Base-by-base conservation (phyloP, 2,113 vertebrate species). In the Alosa alosa region DNA sequence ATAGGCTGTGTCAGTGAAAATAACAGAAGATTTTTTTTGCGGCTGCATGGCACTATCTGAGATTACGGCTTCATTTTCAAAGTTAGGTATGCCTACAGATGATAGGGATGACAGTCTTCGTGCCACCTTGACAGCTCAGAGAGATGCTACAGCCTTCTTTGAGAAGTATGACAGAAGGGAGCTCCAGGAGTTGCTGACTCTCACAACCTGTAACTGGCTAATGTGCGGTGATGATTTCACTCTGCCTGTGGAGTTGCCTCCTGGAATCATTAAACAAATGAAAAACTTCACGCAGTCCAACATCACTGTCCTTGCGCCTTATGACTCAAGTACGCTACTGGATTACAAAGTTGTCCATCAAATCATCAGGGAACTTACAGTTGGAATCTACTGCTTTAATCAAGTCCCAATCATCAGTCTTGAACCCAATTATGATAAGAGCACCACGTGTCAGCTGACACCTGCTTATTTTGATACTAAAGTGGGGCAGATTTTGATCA, bases 351-450 rank as follows among this genome's bases (percentile, higher is more conserved):
- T 94, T 78, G 91, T 95, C 36, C 95, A 96, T 84, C 95, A 95
- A 90, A 95, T 96, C 50, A 84, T 95, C 84, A 90, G 93, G 52
- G 95, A 96, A 81, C 86, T 95, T 84, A 84, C 93, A 13, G 47
- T 94, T 84, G 95, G 93, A 46, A 94, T 95, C 86, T 96, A 95
- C 87, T 95, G 93, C 86, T 91, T 95, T 82, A 96, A 95, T 72
- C 94, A 96, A 88, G 89, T 95, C 22, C 96, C 96, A 36, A 92
- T 91, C 0, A 91, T 95, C 84, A 92, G 90, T 89, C 90, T 94
- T 81, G 92, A 94, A 87, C 90, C 93, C 45, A 95, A 94, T 87
- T 94, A 90, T 52, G 93, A 93, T 88, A 90, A 93, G 86, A 95
- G 94, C 84, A 94, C 94, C 83, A 92, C 92, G 1, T 95, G 94